Evolutionary conservation across 2,113 vertebrate genomes (phyloP).

Genomic region (Agapornis roseicollis): DNA sequence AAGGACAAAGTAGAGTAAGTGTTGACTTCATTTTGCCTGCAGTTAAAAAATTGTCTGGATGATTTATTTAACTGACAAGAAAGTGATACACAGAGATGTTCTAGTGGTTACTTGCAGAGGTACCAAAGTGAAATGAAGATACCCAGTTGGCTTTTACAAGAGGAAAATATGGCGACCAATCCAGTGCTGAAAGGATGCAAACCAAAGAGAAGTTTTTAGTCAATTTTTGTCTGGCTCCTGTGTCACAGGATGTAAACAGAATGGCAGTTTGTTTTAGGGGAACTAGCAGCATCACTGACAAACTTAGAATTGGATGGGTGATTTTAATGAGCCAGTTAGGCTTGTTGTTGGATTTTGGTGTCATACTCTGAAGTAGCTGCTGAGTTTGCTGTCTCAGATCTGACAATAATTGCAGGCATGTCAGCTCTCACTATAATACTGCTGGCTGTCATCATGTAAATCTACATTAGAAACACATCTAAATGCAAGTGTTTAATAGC

Average conservation of each 20-base stretch:
- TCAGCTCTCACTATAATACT: not conserved
- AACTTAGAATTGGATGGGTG: not conserved
- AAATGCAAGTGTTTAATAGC: not conserved
- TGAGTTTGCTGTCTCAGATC: not conserved
- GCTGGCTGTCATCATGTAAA: not conserved
- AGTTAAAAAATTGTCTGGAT: not conserved
- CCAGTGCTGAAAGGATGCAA: not conserved
- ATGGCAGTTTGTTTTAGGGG: not conserved
- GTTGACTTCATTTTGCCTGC: not conserved
- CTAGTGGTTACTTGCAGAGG: not conserved
- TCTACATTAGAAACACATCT: not conserved
- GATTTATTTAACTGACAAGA: not conserved
- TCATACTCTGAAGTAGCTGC: constrained; percentile 21
- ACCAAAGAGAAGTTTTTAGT: not conserved
- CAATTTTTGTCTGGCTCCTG: not conserved
- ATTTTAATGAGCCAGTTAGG: constrained; percentile 2
- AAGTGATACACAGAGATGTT: not conserved
- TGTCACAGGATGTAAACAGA: not conserved
- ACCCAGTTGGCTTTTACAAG: not conserved
- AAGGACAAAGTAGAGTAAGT: not conserved
- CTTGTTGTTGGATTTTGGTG: constrained; percentile 12
- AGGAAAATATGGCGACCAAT: not conserved
- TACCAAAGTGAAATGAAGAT: not conserved
- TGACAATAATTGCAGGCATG: constrained; percentile 30
- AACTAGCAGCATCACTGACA: not conserved